Conservation (phyloP, 2,888 invertebrate genomes). For the Pecten maximus region DNA sequence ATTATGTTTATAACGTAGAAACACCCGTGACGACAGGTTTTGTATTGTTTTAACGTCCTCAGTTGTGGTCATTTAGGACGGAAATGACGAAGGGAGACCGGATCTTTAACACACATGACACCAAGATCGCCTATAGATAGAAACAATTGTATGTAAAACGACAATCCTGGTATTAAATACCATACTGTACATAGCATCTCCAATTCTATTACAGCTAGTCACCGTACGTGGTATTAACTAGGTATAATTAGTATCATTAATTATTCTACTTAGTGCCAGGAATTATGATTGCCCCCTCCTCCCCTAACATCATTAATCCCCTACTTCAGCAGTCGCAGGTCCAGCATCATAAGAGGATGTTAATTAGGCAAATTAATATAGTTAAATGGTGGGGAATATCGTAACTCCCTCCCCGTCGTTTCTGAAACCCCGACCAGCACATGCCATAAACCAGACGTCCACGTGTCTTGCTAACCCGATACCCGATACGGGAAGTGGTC, state of each 20-base stretch:
- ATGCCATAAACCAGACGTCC: not conserved
- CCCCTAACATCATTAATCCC: not conserved
- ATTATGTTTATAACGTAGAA: no score
- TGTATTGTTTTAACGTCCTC: no score
- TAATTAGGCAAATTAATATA: not conserved
- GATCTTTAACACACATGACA: no score
- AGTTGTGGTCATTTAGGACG: no score
- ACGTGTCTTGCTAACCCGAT: not conserved
- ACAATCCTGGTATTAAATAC: not conserved
- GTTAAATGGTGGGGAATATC: not conserved
- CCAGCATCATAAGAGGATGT: not conserved
- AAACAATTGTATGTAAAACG: no score
- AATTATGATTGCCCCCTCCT: not conserved
- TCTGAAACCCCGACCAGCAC: not conserved
- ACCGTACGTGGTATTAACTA: not conserved
- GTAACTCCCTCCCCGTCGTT: not conserved
- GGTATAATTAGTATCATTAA: not conserved
- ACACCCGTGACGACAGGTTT: no score
- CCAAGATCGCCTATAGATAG: no score
- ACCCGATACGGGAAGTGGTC: not conserved
- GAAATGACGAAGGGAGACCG: no score
- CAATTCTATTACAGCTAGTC: not conserved
- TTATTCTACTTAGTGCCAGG: not conserved
- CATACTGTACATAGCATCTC: not conserved
- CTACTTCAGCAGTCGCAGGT: not conserved